Evolutionary conservation across 2,113 vertebrate species (phyloP), one percentile per base, ranked within the genome.

Genomic region (Carassius gibelio): DNA sequence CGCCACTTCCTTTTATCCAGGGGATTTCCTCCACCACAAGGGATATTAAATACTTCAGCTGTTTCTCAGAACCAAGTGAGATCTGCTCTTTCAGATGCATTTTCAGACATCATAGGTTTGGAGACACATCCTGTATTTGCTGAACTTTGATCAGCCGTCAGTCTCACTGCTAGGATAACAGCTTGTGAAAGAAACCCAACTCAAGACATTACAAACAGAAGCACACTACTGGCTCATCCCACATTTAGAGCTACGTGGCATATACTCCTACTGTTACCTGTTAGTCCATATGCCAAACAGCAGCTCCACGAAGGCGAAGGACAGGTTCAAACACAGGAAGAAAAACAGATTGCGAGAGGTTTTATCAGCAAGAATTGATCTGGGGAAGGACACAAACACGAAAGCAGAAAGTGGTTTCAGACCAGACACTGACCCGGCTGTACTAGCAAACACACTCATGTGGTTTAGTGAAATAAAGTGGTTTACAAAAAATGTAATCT

Each of bases 221-320:
- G 59, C 52, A 62, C 48, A 15, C 57, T 21, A 59, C 30, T 30
- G 30, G 15, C 64, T 36, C 83, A 36, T 80, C 38, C 48, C 77
- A 72, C 68, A 55, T 66, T 88, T 90, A 92, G 89, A 91, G 87
- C 83, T 91, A 95, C 94, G 94, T 95, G 95, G 95, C 94, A 94
- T 87, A 92, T 90, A 85, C 87, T 59, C 78, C 59, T 81, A 48
- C 59, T 30, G 80, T 81, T 95, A 99, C 98, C 98, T 99, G 97
- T 99, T 99, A 90, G 97, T 99, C 98, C 98, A 99, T 91, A 99
- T 95, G 82, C 98, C 98, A 84, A 97, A 99, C 4, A 92, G 92
- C 3, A 99, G 91, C 92, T 99, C 98, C 92, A 99, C 97, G 87
- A 99, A 99, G 55, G 97, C 98, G 90, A 99, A 99, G 62, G 97